Evolutionary conservation across 2,113 vertebrate genomes (phyloP).

Genomic region (Baryphthengus martii): DNA sequence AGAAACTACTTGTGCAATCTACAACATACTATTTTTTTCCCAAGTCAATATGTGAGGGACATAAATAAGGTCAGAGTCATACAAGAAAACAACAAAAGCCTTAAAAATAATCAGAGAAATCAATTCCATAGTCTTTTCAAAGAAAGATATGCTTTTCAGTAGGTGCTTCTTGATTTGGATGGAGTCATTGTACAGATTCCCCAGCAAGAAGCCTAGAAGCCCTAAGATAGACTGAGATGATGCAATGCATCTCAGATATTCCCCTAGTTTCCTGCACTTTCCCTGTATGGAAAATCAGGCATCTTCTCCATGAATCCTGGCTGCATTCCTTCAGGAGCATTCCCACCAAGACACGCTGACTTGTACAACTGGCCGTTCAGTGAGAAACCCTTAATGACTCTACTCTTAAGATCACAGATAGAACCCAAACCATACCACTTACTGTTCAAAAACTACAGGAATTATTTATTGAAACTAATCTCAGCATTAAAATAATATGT

Average conservation of each 20-base stretch:
- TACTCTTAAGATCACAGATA: neutral
- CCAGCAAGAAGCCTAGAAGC: neutral
- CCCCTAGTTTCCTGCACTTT: neutral
- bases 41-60: neutral
- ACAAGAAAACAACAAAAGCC: neutral
- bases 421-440: fast-evolving
- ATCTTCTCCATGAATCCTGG: neutral
- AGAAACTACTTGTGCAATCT: neutral
- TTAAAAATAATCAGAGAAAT: neutral
- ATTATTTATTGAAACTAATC: neutral
- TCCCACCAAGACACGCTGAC: neutral
- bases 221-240: neutral
- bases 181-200: neutral
- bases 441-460: neutral
- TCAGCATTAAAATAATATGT: neutral
- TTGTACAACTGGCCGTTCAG: neutral
- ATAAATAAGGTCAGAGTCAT: neutral
- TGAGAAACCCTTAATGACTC: neutral
- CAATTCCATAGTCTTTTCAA: neutral
- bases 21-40: neutral
- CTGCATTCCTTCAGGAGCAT: neutral
- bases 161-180: neutral
- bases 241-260: neutral
- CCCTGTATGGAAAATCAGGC: neutral
- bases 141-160: neutral